Evolutionary conservation across 2,888 invertebrate genomes (phyloP).

Genomic region (Pediacus dermestoides): DNA sequence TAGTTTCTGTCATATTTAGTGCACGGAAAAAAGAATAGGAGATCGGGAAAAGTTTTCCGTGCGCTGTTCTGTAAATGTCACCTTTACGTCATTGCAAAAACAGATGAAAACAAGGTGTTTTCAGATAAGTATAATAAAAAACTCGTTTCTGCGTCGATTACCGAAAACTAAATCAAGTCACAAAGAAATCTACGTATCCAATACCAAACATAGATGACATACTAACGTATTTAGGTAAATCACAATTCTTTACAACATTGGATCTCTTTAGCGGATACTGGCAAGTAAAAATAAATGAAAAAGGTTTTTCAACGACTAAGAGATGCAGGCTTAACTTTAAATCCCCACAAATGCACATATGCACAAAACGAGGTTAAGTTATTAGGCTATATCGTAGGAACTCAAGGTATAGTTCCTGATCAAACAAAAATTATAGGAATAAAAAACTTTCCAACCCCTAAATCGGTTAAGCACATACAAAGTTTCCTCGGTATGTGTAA

Average conservation of each 20-base stretch:
- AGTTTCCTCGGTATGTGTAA: slow-evolving; percentile 17
- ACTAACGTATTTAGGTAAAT: slow-evolving; percentile 2
- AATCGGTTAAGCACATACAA: slow-evolving; percentile 14
- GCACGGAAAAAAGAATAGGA: no score
- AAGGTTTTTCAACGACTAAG: slow-evolving; percentile 16
- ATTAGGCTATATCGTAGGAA: slow-evolving; percentile 12
- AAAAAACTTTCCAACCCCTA: slow-evolving; percentile 17
- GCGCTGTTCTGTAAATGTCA: no score
- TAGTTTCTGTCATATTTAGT: no score
- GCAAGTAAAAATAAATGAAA: slow-evolving; percentile 10
- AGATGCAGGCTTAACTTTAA: slow-evolving; percentile 13
- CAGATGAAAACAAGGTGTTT: no score
- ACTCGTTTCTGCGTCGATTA: slow-evolving; percentile 8
- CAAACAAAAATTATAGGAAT: slow-evolving; percentile 13
- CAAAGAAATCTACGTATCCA: slow-evolving; percentile 3
- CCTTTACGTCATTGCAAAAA: no score
- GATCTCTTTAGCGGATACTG: slow-evolving; percentile 8
- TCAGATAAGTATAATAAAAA: no score
- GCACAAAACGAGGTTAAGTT: slow-evolving; percentile 15
- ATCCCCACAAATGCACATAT: slow-evolving; percentile 18
- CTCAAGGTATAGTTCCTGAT: slow-evolving; percentile 13
- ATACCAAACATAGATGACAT: slow-evolving; percentile 2
- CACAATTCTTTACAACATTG: slow-evolving; percentile 18
- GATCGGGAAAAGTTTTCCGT: no score
- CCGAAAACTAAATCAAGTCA: slow-evolving; percentile 4